phyloP scores from a whole-genome alignment of 2,888 invertebrate species.

The Fragum fragum region DNA sequence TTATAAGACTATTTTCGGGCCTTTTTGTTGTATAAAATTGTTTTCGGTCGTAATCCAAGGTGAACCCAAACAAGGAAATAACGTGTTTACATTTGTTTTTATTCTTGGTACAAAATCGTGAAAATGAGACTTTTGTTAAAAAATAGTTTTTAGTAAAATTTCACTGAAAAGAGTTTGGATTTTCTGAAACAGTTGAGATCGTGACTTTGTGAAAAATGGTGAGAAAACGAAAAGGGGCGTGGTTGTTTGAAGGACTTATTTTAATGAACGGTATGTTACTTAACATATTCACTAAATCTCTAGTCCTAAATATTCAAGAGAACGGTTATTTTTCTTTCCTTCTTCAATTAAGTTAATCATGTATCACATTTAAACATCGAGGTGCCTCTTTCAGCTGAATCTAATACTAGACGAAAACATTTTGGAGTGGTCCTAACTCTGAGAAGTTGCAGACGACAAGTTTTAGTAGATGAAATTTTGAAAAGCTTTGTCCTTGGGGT shows the following conservation, averaged over 20 bases:
- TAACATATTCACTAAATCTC: neutral
- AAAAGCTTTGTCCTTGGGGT: no score
- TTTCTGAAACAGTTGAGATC: no score
- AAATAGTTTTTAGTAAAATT: no score
- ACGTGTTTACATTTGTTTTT: neutral
- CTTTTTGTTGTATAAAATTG: neutral
- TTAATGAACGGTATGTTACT: conserved; percentile 1
- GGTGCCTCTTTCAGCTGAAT: no score
- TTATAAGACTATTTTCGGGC: conserved; percentile 1
- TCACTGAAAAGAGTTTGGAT: no score
- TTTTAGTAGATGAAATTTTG: no score
- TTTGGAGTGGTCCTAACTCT: no score
- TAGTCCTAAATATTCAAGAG: neutral
- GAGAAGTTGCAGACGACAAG: no score
- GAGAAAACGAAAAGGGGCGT: neutral
- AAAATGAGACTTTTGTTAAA: neutral
- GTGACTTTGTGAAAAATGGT: neutral
- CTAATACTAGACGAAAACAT: no score
- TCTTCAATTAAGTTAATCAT: no score
- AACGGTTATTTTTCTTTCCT: no score
- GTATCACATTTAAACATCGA: no score
- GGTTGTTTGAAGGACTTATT: neutral
- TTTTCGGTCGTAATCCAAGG: neutral
- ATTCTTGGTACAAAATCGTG: neutral
- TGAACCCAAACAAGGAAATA: conserved; percentile 3